A percentile compares a stretch with the other conserved stretches of the same genome.
Conservation (phyloP, 2,113 vertebrate genomes). For the Platysternon megacephalum region DNA sequence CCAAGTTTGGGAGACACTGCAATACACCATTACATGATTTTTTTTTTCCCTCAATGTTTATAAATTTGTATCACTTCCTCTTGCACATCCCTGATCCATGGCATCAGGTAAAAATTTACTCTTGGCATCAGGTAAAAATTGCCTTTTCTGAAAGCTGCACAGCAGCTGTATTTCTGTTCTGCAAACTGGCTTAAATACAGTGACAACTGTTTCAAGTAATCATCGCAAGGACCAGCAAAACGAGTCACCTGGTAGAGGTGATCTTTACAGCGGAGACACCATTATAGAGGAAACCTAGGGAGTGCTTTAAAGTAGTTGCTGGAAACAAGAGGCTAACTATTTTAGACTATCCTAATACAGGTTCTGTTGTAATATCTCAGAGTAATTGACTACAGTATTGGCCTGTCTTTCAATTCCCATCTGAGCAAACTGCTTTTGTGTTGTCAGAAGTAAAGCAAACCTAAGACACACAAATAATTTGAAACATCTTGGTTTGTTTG, state of each 20-base stretch:
- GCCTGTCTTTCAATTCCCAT: neutral
- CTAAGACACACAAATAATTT: accelerated
- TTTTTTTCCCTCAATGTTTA: neutral
- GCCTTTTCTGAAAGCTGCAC: too few relatives aligned
- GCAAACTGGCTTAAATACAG: neutral
- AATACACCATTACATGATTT: neutral
- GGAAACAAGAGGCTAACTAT: neutral
- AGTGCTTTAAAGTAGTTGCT: neutral
- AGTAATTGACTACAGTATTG: neutral
- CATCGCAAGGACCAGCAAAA: accelerated
- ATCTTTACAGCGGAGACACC: neutral
- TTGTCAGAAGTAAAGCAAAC: neutral
- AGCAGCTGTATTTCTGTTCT: neutral
- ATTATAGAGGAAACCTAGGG: accelerated
- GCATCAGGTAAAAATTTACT: too few relatives aligned
- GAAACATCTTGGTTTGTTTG: accelerated
- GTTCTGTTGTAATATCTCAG: neutral
- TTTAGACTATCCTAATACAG: accelerated
- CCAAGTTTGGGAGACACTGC: neutral
- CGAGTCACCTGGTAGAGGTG: neutral
- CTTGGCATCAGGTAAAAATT: too few relatives aligned
- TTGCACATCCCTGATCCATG: neutral
- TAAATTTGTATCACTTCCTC: neutral
- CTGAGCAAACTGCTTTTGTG: neutral
- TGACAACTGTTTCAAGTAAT: neutral